A percentile compares a stretch with the other conserved stretches of the same genome.
Evolutionary conservation across 2,888 invertebrate species (phyloP).

Genomic region (Drosophila kuntzei): DNA sequence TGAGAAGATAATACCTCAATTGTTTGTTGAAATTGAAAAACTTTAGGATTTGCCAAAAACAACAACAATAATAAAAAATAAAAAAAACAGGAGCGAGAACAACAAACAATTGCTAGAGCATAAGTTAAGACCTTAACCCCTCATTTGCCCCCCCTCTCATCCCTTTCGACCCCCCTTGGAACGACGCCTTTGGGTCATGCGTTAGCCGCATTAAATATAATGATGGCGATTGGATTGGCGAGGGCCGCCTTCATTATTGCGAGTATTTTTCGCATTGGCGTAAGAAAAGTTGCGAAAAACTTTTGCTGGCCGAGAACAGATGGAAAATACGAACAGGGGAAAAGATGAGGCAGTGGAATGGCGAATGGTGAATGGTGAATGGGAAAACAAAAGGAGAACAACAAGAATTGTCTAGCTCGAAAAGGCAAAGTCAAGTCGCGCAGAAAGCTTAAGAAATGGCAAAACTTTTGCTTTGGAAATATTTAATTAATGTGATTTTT

Average conservation of each 20-base stretch:
- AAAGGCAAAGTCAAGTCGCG: constrained; percentile 53
- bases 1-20: constrained; percentile 79
- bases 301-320: constrained; percentile 38
- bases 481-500: constrained; percentile 82
- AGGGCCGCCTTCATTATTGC: constrained; percentile 64
- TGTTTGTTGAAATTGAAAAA: constrained; percentile 82
- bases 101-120: constrained; percentile 55
- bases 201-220: constrained; percentile 82
- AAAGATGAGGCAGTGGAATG: constrained; percentile 5
- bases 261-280: constrained; percentile 77
- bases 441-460: constrained; percentile 75
- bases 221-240: constrained; percentile 74
- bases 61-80: constrained; percentile 9
- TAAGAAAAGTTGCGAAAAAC: constrained; percentile 75
- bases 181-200: constrained; percentile 35
- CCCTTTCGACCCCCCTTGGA: not conserved
- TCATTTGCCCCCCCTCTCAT: constrained; percentile 1
- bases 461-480: constrained; percentile 79
- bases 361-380: constrained; percentile 14
- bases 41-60: constrained; percentile 61
- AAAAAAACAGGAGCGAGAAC: constrained; percentile 17
- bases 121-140: constrained; percentile 61
- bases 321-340: constrained; percentile 4
- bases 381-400: constrained; percentile 61
- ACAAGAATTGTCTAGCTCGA: constrained; percentile 18